These are phyloP conservation scores for Calidris pugnax DNA, from an alignment of 2,113 vertebrate species.

Conservation along the genomic window DNA sequence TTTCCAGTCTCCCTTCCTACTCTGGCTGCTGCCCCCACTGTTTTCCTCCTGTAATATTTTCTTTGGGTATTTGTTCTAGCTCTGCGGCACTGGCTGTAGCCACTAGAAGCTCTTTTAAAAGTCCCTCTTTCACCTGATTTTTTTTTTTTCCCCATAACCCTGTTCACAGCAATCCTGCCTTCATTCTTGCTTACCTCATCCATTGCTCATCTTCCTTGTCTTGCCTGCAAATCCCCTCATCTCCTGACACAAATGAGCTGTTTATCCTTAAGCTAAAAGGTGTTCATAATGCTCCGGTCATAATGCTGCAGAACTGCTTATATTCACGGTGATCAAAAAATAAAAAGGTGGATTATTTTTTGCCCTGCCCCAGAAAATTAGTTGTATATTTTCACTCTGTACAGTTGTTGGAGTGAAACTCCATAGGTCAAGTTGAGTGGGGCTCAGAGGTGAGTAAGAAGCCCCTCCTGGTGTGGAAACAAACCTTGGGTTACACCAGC, in stretches of 20 bases:
- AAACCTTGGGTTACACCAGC: neutral
- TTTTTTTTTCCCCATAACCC: neutral
- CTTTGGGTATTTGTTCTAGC: neutral
- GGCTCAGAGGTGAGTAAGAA: neutral
- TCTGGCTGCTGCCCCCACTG: neutral
- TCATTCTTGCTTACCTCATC: neutral
- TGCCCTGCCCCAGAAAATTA: neutral
- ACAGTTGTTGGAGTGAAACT: neutral
- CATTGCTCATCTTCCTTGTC: neutral
- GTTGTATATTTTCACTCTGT: neutral
- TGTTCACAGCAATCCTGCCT: neutral
- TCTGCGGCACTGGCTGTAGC: neutral
- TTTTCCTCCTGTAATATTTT: neutral
- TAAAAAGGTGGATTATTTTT: neutral
- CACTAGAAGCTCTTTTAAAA: neutral
- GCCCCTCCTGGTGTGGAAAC: neutral
- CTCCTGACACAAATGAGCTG: neutral
- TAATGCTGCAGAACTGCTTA: neutral
- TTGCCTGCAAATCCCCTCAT: neutral
- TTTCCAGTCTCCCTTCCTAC: neutral
- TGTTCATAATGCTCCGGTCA: neutral
- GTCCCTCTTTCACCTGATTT: neutral
- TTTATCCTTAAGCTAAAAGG: constrained; percentile 8
- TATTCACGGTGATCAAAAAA: neutral
- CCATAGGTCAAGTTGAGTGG: neutral